phyloP scores from a whole-genome alignment of 2,113 vertebrate genomes.

The Microtus ochrogaster region DNA sequence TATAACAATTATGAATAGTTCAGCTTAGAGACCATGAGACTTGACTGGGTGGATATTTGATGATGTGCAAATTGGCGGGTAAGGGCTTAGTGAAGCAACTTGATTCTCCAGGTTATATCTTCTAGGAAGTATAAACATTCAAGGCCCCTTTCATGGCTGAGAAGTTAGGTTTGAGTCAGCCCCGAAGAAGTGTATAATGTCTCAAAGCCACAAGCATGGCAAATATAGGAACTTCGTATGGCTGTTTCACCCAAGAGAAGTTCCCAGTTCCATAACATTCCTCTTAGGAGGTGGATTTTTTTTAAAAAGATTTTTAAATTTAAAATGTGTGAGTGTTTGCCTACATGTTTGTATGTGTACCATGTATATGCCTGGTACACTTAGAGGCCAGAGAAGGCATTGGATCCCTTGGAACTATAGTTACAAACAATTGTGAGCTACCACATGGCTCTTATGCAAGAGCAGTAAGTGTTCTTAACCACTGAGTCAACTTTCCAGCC shows the following conservation, averaged over 20 bases:
- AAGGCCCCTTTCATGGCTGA: background rate
- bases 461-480: background rate
- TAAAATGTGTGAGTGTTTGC: background rate
- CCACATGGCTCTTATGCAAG: background rate
- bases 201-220: background rate
- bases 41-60: background rate
- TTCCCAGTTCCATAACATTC: background rate
- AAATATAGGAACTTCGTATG: background rate
- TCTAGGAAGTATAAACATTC: background rate
- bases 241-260: background rate
- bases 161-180: background rate
- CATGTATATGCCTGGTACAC: background rate
- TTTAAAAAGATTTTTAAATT: background rate
- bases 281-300: background rate
- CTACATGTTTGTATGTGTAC: background rate
- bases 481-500: background rate
- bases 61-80: background rate
- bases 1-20: too few relatives aligned
- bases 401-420: too few relatives aligned
- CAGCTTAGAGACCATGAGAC: background rate
- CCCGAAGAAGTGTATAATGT: background rate
- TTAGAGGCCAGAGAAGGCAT: background rate
- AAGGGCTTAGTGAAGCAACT: background rate
- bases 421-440: background rate
- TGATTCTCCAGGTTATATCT: background rate